phyloP scores from a whole-genome alignment of 2,888 invertebrate species.

The Trissolcus japonicus region DNA sequence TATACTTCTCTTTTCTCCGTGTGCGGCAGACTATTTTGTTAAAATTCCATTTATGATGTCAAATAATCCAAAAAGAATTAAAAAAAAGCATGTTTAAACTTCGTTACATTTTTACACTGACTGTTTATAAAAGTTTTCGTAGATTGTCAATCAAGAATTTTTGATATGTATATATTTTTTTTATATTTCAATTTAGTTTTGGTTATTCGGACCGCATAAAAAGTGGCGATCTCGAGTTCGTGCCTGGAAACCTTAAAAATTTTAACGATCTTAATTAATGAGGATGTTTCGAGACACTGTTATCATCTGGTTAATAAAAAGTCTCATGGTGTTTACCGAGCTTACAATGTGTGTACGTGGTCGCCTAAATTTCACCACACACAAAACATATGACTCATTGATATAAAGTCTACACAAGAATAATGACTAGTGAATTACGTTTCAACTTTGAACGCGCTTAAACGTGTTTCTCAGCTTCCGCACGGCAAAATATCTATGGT shows the following conservation, averaged over 20 bases:
- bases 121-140: no score
- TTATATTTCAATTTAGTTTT: no score
- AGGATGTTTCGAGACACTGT: conserved; percentile 50
- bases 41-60: background rate
- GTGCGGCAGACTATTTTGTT: no score
- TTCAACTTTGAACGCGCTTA: conserved; percentile 49
- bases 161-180: no score
- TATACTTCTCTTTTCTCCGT: background rate
- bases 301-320: conserved; percentile 51
- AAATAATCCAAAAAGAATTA: background rate
- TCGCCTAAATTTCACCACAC: conserved; percentile 48
- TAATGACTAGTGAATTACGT: conserved; percentile 52
- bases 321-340: conserved; percentile 46
- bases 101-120: no score
- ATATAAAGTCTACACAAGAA: conserved; percentile 32
- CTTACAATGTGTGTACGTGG: conserved; percentile 34
- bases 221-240: conserved; percentile 7
- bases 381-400: conserved; percentile 48
- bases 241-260: conserved; percentile 34
- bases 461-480: conserved; percentile 47
- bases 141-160: no score
- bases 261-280: conserved; percentile 52
- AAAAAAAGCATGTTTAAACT: no score
- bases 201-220: background rate
- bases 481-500: background rate